Evolutionary conservation across 2,113 vertebrate species (phyloP), one percentile per base, ranked within the genome.

Genomic region (Gavialis gangeticus): DNA sequence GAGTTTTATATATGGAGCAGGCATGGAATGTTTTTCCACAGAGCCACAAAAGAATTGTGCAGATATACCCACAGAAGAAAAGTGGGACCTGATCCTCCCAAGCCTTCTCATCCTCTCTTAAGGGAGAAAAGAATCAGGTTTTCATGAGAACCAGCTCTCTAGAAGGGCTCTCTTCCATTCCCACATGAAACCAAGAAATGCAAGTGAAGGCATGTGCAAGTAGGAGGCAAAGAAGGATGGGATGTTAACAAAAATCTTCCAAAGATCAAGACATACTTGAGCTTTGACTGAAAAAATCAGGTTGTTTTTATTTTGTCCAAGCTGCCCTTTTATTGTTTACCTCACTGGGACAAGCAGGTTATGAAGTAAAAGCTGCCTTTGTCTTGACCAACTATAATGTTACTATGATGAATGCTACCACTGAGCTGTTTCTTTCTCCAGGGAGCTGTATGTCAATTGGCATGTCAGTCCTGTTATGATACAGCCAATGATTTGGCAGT

Each of bases 361-460:
- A 64, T 28, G 71, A 12, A 56, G 12, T n/a, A 10, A 62, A 81
- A 55, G 17, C 17, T n/a, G 64, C 24, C 15, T 28, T 25, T 87
- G 30, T 13, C 25, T 85, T 91, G 57, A 81, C 15, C 18, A 91
- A 13, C 27, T 62, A 30, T 5, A 55, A 1, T 69, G 22, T 27
- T 28, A 67, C 57, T 46, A 30, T 28, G n/a, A 75, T 17, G 6
- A 4, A 69, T 55, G 21, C 88, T 8, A 7, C n/a, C 62, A 14
- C 18, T 54, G 18, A 0, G 0, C 1, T 54, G 56, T 12, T 59
- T 71, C 30, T 16, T 62, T 85, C 66, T 14, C 56, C 21, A 62
- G 25, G 11, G 1, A 3, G 30, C 4, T 84, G 3, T 55, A 6
- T 12, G 63, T 79, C 69, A 21, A 59, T 88, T 73, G 76, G 13